Evolutionary conservation across 2,888 invertebrate genomes (phyloP), one percentile per base, ranked within the genome.

Genomic region (Yponomeuta evonymella): DNA sequence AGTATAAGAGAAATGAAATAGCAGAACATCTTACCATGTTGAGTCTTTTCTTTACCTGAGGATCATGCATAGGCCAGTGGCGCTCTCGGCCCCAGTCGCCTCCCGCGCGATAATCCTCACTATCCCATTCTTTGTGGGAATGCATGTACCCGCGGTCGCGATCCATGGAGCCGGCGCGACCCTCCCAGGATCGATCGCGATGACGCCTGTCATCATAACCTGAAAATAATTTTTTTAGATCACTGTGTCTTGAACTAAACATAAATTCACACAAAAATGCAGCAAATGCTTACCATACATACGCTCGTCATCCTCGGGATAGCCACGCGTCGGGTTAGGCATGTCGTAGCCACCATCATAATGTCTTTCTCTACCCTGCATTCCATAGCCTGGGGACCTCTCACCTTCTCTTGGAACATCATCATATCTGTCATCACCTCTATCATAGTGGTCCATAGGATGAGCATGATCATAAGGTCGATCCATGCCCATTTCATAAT

Each of bases 181-280:
- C 89, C 74, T 93, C 93, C 94, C 94, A 94, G 29, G 94, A 93
- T 63, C 90, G 93, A 76, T 93, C 90, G 62, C 94, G 90, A 73
- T 86, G 88, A 67, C 93, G 90, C 36, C 92, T 85, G 70, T 93
- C 93, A 72, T 94, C 93, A 77, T 92, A 93, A 73, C 90, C 92
- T 83, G 84, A 48, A 74, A 76, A 71, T 70, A 71, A 64, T 43
- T 8, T 5, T 62, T n/a, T 11, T 36, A 67, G 8, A 62, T 12
- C n/a, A 67, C 12, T n/a, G 43, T 48, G 43, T 43, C 43, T 36
- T 36, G 43, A 43, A 43, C 43, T 43, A 8, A 5, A 43, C 8
- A 43, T 8, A 43, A 43, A 43, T 43, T 43, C 43, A 43, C 43
- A 36, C 36, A 43, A 8, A 43, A 43, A 43, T 43, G 43, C 43